Percentiles rank a stretch among this genome's conserved stretches.
These are phyloP conservation scores for Salticus scenicus DNA, from an alignment of 2,888 invertebrate species.

Conservation along the genomic window DNA sequence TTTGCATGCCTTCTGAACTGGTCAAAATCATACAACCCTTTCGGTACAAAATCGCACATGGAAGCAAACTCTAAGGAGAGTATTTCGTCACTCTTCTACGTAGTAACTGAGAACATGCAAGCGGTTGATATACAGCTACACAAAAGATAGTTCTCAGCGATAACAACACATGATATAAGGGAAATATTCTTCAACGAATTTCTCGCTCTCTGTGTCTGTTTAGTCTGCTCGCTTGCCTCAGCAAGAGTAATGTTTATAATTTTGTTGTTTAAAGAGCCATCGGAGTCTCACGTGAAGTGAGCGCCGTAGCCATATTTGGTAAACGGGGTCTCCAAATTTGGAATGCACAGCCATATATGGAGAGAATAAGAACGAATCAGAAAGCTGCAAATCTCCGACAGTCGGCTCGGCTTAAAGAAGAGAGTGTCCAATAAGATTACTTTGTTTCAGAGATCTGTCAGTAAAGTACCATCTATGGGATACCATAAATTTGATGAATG, in stretches of 20 bases:
- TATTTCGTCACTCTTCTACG: conserved; percentile 62
- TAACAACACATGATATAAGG: conserved; percentile 20
- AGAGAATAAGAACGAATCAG: conserved; percentile 68
- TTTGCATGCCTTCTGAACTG: conserved; percentile 51
- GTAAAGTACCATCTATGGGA: conserved; percentile 59
- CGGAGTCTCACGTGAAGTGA: conserved; percentile 54
- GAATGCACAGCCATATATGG: conserved; percentile 76
- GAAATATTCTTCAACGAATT: conserved; percentile 15
- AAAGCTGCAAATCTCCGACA: conserved; percentile 32
- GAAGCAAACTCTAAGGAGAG: conserved; percentile 18
- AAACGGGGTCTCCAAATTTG: conserved; percentile 75
- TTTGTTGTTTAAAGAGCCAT: conserved; percentile 50
- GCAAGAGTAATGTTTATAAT: conserved; percentile 39
- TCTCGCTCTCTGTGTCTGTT: background rate
- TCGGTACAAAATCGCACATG: conserved; percentile 48
- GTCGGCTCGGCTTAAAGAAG: conserved; percentile 31
- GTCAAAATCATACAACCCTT: conserved; percentile 62
- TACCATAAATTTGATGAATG: background rate
- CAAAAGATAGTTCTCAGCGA: conserved; percentile 52
- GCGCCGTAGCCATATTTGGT: conserved; percentile 73
- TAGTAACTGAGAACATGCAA: conserved; percentile 31
- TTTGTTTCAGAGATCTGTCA: conserved; percentile 18
- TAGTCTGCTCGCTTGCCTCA: conserved; percentile 13
- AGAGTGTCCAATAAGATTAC: conserved; percentile 40
- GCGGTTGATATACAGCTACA: conserved; percentile 56